Evolutionary conservation across 2,888 invertebrate genomes (phyloP).

Genomic region (Eupithecia subumbrata): DNA sequence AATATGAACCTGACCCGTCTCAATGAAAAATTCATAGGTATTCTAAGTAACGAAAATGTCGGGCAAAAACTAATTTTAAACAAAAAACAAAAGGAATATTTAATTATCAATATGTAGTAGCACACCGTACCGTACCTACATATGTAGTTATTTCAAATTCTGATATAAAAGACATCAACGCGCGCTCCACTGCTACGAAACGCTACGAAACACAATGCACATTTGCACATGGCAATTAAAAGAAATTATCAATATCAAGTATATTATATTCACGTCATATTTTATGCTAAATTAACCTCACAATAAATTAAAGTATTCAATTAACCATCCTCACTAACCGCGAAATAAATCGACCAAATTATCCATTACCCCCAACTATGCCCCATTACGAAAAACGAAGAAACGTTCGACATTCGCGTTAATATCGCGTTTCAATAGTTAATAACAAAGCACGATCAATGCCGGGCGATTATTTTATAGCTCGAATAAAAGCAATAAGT

Average conservation of each 20-base stretch:
- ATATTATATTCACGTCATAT: constrained; percentile 15
- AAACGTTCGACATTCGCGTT: constrained; percentile 47
- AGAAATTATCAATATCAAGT: constrained; percentile 1
- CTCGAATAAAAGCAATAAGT: constrained; percentile 80
- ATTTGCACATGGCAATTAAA: constrained; percentile 4
- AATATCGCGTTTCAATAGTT: constrained; percentile 57
- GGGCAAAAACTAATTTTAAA: too few species aligned
- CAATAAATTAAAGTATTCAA: constrained; percentile 27
- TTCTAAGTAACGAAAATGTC: too few species aligned
- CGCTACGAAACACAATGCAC: not conserved
- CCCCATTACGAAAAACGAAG: constrained; percentile 54
- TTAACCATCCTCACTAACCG: constrained; percentile 26
- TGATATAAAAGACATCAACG: constrained; percentile 61
- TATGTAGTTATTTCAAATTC: not conserved
- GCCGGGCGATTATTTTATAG: constrained; percentile 76
- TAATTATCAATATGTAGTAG: too few species aligned
- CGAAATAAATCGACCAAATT: constrained; percentile 33
- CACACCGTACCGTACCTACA: too few species aligned
- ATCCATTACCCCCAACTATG: constrained; percentile 24
- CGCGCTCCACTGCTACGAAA: constrained; percentile 38
- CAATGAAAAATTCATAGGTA: too few species aligned
- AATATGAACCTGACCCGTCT: too few species aligned
- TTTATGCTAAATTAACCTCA: constrained; percentile 23
- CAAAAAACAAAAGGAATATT: too few species aligned
- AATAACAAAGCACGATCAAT: constrained; percentile 63